phyloP scores from a whole-genome alignment of 1,140 invertebrate genomes.

The Globodera ellingtonae region DNA sequence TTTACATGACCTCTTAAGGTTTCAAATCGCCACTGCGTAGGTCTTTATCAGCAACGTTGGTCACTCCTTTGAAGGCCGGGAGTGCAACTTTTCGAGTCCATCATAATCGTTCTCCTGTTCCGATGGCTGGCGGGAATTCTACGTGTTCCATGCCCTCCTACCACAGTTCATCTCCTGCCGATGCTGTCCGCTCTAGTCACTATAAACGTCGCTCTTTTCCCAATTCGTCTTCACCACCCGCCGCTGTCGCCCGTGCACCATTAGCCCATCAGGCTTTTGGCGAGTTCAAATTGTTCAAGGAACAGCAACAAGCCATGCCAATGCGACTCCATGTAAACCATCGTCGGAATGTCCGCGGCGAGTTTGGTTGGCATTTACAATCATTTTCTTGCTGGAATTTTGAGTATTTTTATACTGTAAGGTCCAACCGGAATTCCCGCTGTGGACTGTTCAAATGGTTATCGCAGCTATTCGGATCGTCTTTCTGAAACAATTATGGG shows the following conservation, averaged over 20 bases:
- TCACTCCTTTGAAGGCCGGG: neutral
- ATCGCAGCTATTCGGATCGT: constrained; percentile 32
- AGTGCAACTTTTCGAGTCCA: neutral
- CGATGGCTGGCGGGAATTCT: neutral
- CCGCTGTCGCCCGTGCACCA: neutral
- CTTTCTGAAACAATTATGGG: constrained; percentile 26
- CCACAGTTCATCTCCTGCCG: neutral
- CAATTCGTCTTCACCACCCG: neutral
- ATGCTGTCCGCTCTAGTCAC: neutral
- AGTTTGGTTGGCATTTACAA: constrained; percentile 8
- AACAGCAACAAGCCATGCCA: constrained; percentile 44
- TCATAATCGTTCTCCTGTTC: neutral
- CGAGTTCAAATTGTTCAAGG: constrained; percentile 19
- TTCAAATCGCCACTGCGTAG: neutral
- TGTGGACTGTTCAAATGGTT: constrained; percentile 56
- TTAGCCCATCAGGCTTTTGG: constrained; percentile 13
- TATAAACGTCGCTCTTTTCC: neutral
- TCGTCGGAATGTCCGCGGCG: neutral
- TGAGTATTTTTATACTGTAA: constrained; percentile 33
- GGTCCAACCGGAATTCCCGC: constrained; percentile 54
- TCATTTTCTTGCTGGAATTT: constrained; percentile 3
- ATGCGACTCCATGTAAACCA: constrained; percentile 31
- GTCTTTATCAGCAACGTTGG: neutral
- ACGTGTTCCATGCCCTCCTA: neutral
- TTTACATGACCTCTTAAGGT: too few relatives aligned